Evolutionary conservation across 1,140 invertebrate species (phyloP).

Genomic region (Ericerus pela): DNA sequence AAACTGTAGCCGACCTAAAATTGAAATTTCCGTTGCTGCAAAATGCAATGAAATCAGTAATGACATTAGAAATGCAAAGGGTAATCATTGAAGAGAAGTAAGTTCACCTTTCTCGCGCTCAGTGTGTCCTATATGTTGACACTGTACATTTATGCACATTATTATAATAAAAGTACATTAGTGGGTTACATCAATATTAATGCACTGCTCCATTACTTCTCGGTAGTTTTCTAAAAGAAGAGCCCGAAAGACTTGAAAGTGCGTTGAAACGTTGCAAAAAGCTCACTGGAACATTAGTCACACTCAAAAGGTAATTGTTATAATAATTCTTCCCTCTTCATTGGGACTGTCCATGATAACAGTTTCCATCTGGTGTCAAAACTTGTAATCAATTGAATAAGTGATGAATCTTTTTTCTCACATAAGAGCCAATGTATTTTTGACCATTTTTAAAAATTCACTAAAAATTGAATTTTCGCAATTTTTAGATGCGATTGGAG

Average conservation of each 20-base stretch:
- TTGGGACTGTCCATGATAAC: no score
- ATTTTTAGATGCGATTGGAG: no score
- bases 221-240: constrained; percentile 73
- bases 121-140: background rate
- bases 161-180: background rate
- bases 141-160: no score
- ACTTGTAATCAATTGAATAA: no score
- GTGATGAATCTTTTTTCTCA: no score
- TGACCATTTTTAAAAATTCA: no score
- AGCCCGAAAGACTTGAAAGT: constrained; percentile 80
- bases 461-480: no score
- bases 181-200: constrained; percentile 9
- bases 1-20: constrained; percentile 90
- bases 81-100: constrained; percentile 82
- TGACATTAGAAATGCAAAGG: constrained; percentile 86
- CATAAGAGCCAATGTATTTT: no score
- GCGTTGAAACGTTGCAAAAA: constrained; percentile 87
- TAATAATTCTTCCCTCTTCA: no score
- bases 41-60: constrained; percentile 70
- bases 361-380: no score
- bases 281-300: constrained; percentile 86
- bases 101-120: constrained; percentile 20
- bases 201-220: constrained; percentile 17
- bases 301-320: constrained; percentile 93
- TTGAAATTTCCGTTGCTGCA: constrained; percentile 74